Evolutionary conservation across 2,888 invertebrate genomes (phyloP), one percentile per base, ranked within the genome.

Genomic region (Molanna angustata): DNA sequence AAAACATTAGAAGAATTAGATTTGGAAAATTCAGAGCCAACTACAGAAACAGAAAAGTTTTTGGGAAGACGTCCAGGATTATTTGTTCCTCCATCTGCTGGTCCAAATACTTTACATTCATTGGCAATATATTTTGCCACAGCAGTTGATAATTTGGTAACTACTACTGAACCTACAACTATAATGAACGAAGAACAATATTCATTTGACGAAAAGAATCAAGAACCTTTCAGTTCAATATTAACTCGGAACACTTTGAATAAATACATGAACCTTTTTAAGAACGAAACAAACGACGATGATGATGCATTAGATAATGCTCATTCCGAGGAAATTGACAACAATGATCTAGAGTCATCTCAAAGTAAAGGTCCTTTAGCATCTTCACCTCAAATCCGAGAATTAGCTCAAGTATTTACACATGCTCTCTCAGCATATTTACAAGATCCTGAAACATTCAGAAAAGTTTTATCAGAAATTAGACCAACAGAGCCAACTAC

Each of bases 361-460:
- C 81, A 88, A 68, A 76, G 85, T 62, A 79, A 82, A 63, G 80
- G 82, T 17, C 81, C 84, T 0, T 67, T 86, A 4, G 79, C 81
- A 9, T 75, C 69, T 22, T 78, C 70, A 57, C 79, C 87, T n/a
- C 79, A 85, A 68, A 80, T 90, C 0, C 78, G 90, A 46, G 88
- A 90, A 68, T 69, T 91, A 3, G 91, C 91, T 1, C 86, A 88
- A 69, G 88, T 91, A 2, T 92, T 92, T 63, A 90, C 90, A 0
- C 84, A 89, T 64, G 91, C 90, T 0, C 69, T 92, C 13, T 86
- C 88, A 1, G 88, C 88, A 0, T 92, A 91, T 61, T 73, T 92
- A 3, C 86, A 90, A 68, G 86, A 91, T 67, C 91, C 91, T 1
- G 84, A 85, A n/a, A 84, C 84, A 47, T 91, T 91, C 62, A 83